Base-by-base conservation (phyloP, 2,113 vertebrate genomes). In the Nothoprocta pentlandii region DNA sequence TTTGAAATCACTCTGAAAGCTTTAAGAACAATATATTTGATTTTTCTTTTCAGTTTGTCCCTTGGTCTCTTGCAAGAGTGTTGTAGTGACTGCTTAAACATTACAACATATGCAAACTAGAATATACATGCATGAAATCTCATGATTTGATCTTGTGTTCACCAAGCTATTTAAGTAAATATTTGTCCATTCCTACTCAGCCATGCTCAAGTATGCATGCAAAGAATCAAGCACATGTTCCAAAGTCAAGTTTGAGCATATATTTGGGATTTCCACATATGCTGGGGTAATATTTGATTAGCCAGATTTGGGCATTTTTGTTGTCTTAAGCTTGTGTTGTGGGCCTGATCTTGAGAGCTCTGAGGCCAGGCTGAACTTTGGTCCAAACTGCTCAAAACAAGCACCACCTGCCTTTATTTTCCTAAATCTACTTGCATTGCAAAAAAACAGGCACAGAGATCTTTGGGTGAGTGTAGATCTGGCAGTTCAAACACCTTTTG, bases 1-100 rank as follows among this genome's bases (percentile, higher is more conserved):
- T 41, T 53, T 71, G 69, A 87, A 89, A 93, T 82, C 59, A 44
- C 41, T 74, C n/a, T 71, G 76, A 90, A 90, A 86, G 49, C 42
- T 30, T 70, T 70, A 71, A 70, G 86, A 69, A 16, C 3, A 2
- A 7, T 12, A n/a, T 9, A 26, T 9, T 53, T 71, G 22, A 12
- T 58, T 56, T 83, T 21, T 10, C 8, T 62, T 67, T 39, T n/a
- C 16, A 75, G 36, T 71, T 62, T 6, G 46, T 80, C n/a, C 11
- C 39, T 51, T 36, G 16, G 2, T n/a, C 7, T 47, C 74, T 64
- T 89, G 13, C 16, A 70, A 44, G 82, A 20, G 19, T 46, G 46
- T 61, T 92, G 49, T 49, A 36, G 39, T 28, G 63, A 39, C 15
- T 61, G 20, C 49, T 71, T 44, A 54, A n/a, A 56, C 61, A 5